These are phyloP conservation scores for Peribatodes rhomboidaria DNA, from an alignment of 2,888 invertebrate genomes.

Conservation along the genomic window DNA sequence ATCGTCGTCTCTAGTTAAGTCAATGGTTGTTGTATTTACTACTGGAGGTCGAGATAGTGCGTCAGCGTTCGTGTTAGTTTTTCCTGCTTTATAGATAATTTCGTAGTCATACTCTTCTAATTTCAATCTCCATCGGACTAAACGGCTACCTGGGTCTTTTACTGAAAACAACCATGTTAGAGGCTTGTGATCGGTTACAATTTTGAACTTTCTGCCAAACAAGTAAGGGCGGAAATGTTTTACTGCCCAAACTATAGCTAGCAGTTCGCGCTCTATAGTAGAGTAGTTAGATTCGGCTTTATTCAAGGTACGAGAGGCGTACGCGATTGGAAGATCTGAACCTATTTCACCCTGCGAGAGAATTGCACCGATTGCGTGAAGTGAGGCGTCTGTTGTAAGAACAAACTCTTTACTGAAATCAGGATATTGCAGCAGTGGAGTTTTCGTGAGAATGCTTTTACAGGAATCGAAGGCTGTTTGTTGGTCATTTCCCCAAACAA, in stretches of 20 bases:
- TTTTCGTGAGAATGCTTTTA: no score
- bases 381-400: background rate
- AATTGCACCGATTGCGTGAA: background rate
- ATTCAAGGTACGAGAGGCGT: conserved; percentile 3
- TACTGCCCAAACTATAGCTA: conserved; percentile 1
- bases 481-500: no score
- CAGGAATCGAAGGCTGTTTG: no score
- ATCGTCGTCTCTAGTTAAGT: background rate
- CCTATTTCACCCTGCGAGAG: background rate
- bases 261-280: background rate
- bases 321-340: background rate
- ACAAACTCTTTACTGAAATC: conserved; percentile 1
- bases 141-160: conserved; percentile 4
- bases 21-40: background rate
- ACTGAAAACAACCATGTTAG: background rate
- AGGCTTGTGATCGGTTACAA: conserved; percentile 1
- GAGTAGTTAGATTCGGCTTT: background rate
- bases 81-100: background rate
- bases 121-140: conserved; percentile 1
- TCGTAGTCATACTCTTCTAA: no score
- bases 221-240: background rate
- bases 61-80: background rate
- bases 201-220: conserved; percentile 1
- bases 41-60: background rate
- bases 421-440: background rate